Conservation (phyloP, 2,888 invertebrate species). For the Diploptera punctata region DNA sequence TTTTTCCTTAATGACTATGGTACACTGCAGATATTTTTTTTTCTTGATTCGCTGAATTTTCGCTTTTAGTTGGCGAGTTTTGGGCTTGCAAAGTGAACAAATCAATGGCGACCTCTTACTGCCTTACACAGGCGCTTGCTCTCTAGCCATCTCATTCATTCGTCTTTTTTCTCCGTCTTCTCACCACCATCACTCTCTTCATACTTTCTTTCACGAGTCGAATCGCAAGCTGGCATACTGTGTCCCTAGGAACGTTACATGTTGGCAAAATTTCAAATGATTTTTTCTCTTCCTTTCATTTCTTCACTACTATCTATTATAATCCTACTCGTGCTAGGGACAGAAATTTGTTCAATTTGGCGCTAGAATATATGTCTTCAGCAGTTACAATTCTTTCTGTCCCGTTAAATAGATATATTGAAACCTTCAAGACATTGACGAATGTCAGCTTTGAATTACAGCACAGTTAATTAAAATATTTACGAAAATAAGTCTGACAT, state of each 20-base stretch:
- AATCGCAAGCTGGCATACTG: constrained; percentile 3
- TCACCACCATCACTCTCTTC: not conserved
- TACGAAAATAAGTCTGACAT: too few relatives aligned
- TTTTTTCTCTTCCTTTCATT: constrained; percentile 8
- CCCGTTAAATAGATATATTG: too few relatives aligned
- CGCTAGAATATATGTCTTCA: not conserved
- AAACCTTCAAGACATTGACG: too few relatives aligned
- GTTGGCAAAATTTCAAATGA: constrained; percentile 26
- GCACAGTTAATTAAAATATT: too few relatives aligned
- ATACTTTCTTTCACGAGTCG: constrained; percentile 4
- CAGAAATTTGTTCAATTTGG: constrained; percentile 17
- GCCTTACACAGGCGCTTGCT: too few relatives aligned
- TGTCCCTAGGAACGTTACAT: not conserved
- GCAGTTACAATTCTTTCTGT: not conserved
- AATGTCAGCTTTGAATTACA: too few relatives aligned
- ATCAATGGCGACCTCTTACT: constrained; percentile 2
- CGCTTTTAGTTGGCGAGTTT: constrained; percentile 11
- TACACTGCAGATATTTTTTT: too few relatives aligned
- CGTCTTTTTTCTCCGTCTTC: not conserved
- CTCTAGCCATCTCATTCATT: not conserved
- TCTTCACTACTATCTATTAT: constrained; percentile 1
- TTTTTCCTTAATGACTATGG: too few relatives aligned
- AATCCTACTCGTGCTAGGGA: not conserved
- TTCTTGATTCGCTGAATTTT: constrained; percentile 9
- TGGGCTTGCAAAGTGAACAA: constrained; percentile 11